A percentile compares a stretch with the other conserved stretches of the same genome.
Conservation (phyloP, 2,113 vertebrate species). For the Thinocorus orbignyianus region DNA sequence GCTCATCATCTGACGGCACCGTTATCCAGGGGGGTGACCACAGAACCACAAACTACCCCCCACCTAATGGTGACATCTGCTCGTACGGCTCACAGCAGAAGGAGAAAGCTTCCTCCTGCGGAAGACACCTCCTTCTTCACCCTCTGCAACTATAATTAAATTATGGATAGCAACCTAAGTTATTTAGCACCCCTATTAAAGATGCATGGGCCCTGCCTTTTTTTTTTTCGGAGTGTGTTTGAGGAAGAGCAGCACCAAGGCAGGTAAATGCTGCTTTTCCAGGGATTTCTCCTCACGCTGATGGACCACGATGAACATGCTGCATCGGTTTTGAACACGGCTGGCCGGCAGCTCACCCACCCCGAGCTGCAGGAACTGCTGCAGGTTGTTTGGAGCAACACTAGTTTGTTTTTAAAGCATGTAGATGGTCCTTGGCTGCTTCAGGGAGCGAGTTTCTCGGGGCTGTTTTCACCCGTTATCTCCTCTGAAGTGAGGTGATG, state of each 20-base stretch:
- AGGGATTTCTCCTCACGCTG: not conserved
- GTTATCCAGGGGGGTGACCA: rapidly evolving
- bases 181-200: not conserved
- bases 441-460: not conserved
- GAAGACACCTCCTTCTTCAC: not conserved
- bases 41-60: not conserved
- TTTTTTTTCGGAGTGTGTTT: not conserved
- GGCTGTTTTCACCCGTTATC: not conserved
- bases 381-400: not conserved
- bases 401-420: not conserved
- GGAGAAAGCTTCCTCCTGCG: not conserved
- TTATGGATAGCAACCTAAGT: not conserved
- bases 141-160: not conserved
- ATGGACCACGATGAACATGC: not conserved
- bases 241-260: not conserved
- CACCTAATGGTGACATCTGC: not conserved
- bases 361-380: not conserved
- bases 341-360: not conserved
- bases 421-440: not conserved
- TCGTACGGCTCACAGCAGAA: not conserved
- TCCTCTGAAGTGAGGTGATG: not conserved
- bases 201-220: not conserved
- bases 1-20: not conserved
- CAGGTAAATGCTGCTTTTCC: not conserved
- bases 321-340: not conserved